phyloP scores from a whole-genome alignment of 2,797 vertebrate species.

The Glyptemys insculpta region DNA sequence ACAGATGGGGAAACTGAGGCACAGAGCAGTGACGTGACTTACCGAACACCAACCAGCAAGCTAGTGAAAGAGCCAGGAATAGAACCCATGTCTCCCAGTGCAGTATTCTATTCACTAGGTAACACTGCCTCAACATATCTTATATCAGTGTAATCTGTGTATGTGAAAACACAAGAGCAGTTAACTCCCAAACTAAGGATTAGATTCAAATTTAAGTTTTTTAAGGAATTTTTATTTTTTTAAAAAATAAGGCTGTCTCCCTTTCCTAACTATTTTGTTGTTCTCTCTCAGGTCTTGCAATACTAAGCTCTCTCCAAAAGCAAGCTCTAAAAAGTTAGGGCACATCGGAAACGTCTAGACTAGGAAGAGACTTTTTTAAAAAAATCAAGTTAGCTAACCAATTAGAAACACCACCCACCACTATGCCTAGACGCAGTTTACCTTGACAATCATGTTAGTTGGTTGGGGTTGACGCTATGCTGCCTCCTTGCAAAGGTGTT shows the following conservation, averaged over 20 bases:
- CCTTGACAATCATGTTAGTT: background rate
- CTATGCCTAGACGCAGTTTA: background rate
- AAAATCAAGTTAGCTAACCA: background rate
- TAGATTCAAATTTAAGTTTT: background rate
- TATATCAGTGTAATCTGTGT: background rate
- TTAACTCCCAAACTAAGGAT: background rate
- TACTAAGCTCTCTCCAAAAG: background rate
- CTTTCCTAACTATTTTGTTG: background rate
- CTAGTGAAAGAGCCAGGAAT: background rate
- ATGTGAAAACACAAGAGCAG: background rate
- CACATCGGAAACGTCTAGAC: background rate
- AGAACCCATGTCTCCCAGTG: background rate
- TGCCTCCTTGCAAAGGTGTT: background rate
- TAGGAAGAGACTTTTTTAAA: background rate
- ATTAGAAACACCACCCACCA: background rate
- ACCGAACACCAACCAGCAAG: background rate
- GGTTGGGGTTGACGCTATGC: background rate
- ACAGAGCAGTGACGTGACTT: background rate
- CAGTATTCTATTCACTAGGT: background rate
- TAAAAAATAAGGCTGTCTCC: background rate
- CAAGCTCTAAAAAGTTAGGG: background rate
- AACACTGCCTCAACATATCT: background rate
- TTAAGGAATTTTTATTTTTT: background rate
- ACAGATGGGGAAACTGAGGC: background rate
- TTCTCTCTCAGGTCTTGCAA: background rate